Evolutionary conservation across 2,888 invertebrate species (phyloP).

Genomic region (Chaitophorus viminalis): DNA sequence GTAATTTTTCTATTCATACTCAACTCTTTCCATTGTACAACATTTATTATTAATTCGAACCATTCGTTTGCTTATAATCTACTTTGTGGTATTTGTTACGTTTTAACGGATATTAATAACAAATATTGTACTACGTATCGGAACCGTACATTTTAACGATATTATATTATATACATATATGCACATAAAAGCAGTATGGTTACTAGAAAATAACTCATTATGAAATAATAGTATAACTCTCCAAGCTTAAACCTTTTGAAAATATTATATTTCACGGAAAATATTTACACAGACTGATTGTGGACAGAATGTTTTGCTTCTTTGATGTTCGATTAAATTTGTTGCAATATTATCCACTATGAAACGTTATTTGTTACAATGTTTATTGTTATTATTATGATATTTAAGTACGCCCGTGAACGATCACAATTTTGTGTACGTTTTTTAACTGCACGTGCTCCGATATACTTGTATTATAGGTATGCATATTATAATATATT

Average conservation of each 20-base stretch:
- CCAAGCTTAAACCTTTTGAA: neutral
- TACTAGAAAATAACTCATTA: neutral
- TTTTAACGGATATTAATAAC: neutral
- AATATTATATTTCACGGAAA: neutral
- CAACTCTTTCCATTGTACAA: neutral
- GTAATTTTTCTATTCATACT: too few species aligned
- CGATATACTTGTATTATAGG: too few species aligned
- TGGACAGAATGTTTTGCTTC: too few species aligned
- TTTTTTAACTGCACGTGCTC: too few species aligned
- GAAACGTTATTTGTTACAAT: too few species aligned
- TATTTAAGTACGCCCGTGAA: neutral
- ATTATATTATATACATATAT: too few species aligned
- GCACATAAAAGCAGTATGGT: neutral
- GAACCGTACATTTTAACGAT: neutral
- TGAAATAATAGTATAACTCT: neutral
- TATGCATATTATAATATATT: neutral
- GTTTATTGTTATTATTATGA: neutral
- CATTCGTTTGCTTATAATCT: neutral
- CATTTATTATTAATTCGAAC: neutral
- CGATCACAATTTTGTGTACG: too few species aligned
- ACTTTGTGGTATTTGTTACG: neutral
- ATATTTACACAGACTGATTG: neutral
- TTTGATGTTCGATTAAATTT: too few species aligned
- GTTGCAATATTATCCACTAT: too few species aligned
- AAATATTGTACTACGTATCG: too few species aligned